These are phyloP conservation scores for Oncorhynchus kisutch DNA, from an alignment of 2,113 vertebrate species.

Conservation along the genomic window DNA sequence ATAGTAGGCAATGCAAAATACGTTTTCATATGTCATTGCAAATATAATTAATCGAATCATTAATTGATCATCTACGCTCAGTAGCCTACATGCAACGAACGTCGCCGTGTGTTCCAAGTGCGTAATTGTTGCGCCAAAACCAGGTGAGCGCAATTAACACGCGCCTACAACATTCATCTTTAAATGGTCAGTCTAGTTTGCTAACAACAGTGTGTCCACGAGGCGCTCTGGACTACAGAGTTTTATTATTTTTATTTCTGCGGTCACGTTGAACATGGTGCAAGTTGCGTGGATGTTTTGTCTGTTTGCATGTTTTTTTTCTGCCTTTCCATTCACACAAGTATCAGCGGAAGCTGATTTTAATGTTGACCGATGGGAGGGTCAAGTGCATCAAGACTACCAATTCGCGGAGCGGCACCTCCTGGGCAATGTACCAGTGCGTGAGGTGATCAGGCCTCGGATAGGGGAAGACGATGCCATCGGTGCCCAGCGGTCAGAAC, in stretches of 20 bases:
- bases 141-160: neutral
- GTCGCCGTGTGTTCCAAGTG: neutral
- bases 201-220: neutral
- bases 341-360: neutral
- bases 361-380: neutral
- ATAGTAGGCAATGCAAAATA: no score
- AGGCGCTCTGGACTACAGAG: neutral
- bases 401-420: neutral
- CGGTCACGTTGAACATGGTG: neutral
- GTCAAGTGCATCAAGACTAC: neutral
- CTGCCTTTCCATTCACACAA: neutral
- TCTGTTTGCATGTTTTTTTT: neutral
- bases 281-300: neutral
- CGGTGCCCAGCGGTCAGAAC: neutral
- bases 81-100: no score
- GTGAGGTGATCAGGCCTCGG: slow-evolving; percentile 11
- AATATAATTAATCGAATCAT: no score
- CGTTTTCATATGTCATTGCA: no score
- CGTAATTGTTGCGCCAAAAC: neutral
- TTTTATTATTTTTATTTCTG: neutral
- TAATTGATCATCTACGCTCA: no score
- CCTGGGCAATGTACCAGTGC: neutral
- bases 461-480: neutral
- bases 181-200: no score
- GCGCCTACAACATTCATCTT: neutral